Conservation (phyloP, 2,888 invertebrate genomes). For the Drosophila prostipennis region DNA sequence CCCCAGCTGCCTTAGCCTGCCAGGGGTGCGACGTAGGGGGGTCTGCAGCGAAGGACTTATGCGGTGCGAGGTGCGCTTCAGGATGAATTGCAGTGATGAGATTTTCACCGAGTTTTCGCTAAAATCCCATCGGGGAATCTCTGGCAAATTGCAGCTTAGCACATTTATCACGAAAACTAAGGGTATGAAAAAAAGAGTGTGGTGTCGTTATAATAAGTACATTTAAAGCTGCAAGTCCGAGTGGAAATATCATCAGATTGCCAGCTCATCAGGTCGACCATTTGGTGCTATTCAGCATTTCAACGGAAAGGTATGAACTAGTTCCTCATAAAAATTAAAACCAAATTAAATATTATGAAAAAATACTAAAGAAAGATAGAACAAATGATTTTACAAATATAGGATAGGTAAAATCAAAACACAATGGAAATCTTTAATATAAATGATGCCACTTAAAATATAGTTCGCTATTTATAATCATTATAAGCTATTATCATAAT, state of each 20-base stretch:
- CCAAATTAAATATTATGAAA: too few species aligned
- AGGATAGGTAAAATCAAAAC: too few species aligned
- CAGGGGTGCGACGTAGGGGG: not conserved
- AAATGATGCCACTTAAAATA: too few species aligned
- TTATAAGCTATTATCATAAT: not conserved
- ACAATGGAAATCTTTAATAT: too few species aligned
- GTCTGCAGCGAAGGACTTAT: not conserved
- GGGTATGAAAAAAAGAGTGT: not conserved
- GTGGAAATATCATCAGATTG: not conserved
- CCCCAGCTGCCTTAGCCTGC: constrained; percentile 1
- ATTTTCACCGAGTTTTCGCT: constrained; percentile 36
- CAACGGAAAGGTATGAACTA: not conserved
- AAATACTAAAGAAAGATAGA: not conserved
- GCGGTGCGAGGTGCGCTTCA: constrained; percentile 50
- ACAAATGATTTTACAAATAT: not conserved
- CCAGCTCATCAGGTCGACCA: constrained; percentile 1
- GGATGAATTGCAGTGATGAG: constrained; percentile 50
- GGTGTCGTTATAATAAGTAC: not conserved
- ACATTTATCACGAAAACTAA: constrained; percentile 27
- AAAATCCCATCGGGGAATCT: constrained; percentile 40
- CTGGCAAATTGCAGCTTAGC: constrained; percentile 37
- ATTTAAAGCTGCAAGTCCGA: not conserved
- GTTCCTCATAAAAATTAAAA: not conserved
- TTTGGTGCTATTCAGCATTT: too few species aligned
- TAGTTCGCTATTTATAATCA: too few species aligned